phyloP scores from a whole-genome alignment of 2,797 vertebrate genomes.

The Brotula barbata region DNA sequence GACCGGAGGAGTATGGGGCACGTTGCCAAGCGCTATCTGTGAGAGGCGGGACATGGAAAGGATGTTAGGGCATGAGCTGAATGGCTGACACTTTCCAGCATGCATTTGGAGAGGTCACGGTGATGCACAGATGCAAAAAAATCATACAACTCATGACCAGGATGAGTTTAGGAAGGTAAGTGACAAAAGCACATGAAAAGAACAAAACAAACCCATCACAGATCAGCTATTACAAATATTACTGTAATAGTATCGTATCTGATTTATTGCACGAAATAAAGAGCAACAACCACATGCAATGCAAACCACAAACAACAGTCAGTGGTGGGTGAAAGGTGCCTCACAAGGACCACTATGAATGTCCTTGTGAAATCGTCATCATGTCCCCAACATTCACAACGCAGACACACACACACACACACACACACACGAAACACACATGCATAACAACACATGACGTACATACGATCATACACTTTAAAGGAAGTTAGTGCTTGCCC shows the following conservation, averaged over 20 bases:
- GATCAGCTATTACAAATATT: conserved; percentile 43
- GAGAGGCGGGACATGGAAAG: conserved; percentile 70
- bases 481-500: conserved; percentile 45
- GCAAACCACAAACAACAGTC: conserved; percentile 45
- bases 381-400: conserved; percentile 42
- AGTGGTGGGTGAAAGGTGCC: conserved; percentile 32
- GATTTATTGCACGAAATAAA: conserved; percentile 46
- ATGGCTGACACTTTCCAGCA: conserved; percentile 64
- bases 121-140: conserved; percentile 34
- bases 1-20: conserved; percentile 76
- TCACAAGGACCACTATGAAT: conserved; percentile 58
- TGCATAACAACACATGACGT: conserved; percentile 58
- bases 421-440: conserved; percentile 57
- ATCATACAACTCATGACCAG: conserved; percentile 32
- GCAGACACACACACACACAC: conserved; percentile 32
- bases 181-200: conserved; percentile 7
- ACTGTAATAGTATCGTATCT: conserved; percentile 8
- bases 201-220: conserved; percentile 29
- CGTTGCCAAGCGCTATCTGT: conserved; percentile 80
- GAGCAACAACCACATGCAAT: conserved; percentile 57
- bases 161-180: conserved; percentile 35
- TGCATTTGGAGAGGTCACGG: conserved; percentile 67
- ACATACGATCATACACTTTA: conserved; percentile 34
- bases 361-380: conserved; percentile 65
- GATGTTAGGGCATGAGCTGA: conserved; percentile 70